Base-by-base conservation (phyloP, 2,888 invertebrate species). In the Sphecodes monilicornis region DNA sequence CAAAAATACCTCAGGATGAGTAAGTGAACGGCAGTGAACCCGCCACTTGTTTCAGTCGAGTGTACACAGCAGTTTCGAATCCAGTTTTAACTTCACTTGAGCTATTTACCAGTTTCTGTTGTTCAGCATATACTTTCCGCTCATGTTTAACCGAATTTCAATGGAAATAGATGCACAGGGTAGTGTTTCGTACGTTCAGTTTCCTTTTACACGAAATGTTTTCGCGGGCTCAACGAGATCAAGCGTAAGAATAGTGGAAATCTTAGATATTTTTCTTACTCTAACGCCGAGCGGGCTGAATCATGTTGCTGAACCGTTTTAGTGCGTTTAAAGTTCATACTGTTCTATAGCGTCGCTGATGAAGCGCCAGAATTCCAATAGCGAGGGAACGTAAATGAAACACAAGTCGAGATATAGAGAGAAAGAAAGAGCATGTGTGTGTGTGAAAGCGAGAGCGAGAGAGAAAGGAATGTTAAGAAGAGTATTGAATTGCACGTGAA, bases 151-250 rank as follows among this genome's bases (percentile, higher is more conserved):
- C 39, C 36, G 39, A 76, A 68, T 76, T 76, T 70, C 18, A 29
- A 22, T 74, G 39, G 29, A 60, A 29, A 74, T 13, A 54, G 60
- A 16, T 32, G 36, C 36, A 74, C 74, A 72, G 71, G 74, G 69
- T 79, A 79, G 43, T 43, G 66, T 76, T 78, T 70, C 32, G 29
- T 80, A 54, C 64, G 60, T 26, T 76, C 16, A 64, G 57, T 71
- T 78, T 85, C n/a, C 57, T 82, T 60, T 60, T 60, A 18, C 46
- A 73, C 64, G 88, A 88, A 88, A 76, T 88, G 88, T 88, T 86
- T 82, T 57, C 60, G 50, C 66, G 50, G 74, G 13, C 22, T 80
- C 39, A 13, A 43, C 32, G 22, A 46, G 16, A 60, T 22, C 29
- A 29, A 26, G n/a, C n/a, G 10, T 5, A 36, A 68, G n/a, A 68